Conservation (phyloP, 2,797 vertebrate genomes). For the Arrhamphus sclerolepis region DNA sequence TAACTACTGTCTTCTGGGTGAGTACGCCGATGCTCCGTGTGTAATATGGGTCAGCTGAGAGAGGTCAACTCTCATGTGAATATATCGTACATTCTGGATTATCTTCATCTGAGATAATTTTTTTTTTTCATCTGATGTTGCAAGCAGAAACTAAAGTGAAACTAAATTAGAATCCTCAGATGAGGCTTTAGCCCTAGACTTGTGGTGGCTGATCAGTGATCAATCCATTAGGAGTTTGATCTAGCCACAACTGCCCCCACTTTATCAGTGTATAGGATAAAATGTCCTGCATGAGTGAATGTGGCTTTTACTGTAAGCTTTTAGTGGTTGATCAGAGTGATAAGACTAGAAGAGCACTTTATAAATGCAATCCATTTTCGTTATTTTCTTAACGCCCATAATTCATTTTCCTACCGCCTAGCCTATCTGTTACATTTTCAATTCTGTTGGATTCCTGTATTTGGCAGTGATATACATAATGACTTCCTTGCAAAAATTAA, state of each 20-base stretch:
- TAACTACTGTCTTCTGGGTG: constrained; percentile 23
- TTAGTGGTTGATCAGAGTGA: constrained; percentile 1
- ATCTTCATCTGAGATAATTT: constrained; percentile 6
- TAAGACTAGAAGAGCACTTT: neutral
- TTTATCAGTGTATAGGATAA: neutral
- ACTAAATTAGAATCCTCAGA: neutral
- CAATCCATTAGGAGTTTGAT: constrained; percentile 4
- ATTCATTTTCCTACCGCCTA: neutral
- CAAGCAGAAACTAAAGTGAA: neutral
- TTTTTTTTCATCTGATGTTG: neutral
- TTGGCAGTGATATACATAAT: neutral
- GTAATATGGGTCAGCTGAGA: constrained; percentile 37
- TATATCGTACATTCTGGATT: constrained; percentile 7
- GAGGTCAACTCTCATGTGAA: constrained; percentile 36
- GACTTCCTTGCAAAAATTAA: neutral
- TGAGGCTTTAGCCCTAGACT: neutral
- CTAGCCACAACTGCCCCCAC: neutral
- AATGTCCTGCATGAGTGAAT: neutral
- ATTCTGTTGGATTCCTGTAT: neutral
- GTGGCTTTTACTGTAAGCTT: constrained; percentile 5
- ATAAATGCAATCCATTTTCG: neutral
- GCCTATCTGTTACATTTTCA: neutral
- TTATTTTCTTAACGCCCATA: neutral
- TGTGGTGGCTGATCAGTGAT: neutral
- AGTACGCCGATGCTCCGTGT: constrained; percentile 22